Percentiles rank a stretch among this genome's conserved stretches.
phyloP scores from a whole-genome alignment of 2,113 vertebrate species.

The Raja brachyura region DNA sequence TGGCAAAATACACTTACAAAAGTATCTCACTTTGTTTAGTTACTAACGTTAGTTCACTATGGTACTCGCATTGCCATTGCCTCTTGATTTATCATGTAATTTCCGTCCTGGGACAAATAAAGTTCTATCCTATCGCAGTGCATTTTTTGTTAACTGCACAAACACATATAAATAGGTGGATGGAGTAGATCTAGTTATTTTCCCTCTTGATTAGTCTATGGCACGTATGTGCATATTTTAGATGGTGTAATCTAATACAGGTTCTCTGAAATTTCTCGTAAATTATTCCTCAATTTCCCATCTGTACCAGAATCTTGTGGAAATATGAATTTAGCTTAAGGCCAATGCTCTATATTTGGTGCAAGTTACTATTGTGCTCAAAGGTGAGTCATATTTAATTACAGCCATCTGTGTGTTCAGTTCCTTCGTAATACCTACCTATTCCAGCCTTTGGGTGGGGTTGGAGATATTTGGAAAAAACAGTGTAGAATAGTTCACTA shows the following conservation, averaged over 20 bases:
- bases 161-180: background rate
- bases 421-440: constrained; percentile 49
- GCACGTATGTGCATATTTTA: background rate
- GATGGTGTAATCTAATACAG: background rate
- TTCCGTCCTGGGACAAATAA: too few species aligned
- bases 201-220: background rate
- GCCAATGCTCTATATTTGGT: background rate
- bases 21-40: background rate
- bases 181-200: background rate
- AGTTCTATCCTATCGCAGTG: background rate
- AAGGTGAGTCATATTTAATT: constrained; percentile 58
- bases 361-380: constrained; percentile 34
- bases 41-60: background rate
- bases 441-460: background rate
- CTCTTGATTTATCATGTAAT: background rate
- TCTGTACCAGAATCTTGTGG: background rate
- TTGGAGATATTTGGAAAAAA: too few species aligned
- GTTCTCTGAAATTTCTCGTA: background rate
- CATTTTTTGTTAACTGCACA: background rate
- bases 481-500: background rate
- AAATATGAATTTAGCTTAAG: constrained; percentile 15
- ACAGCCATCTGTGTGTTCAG: constrained; percentile 61
- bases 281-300: constrained; percentile 8
- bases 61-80: background rate
- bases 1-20: background rate